phyloP scores from a whole-genome alignment of 1,140 invertebrate species.

The Gonioctena quinquepunctata region DNA sequence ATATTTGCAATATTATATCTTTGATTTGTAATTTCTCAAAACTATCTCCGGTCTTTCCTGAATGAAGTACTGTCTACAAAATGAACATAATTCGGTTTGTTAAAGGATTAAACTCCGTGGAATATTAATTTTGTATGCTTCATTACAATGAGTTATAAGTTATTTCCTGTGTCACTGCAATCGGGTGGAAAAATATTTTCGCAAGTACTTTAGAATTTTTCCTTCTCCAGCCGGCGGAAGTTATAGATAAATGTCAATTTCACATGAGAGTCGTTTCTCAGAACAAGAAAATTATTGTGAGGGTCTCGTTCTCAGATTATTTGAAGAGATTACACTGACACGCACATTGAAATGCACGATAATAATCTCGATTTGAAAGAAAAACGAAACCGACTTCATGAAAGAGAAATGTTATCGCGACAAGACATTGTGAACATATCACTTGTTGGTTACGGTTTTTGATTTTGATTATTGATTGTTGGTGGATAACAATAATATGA shows the following conservation, averaged over 20 bases:
- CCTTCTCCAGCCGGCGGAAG: neutral
- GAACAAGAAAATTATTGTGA: slow-evolving; percentile 12
- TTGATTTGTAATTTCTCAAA: too few relatives aligned
- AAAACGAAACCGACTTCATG: neutral
- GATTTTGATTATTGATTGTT: too few relatives aligned
- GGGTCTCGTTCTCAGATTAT: slow-evolving; percentile 13
- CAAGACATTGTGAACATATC: too few relatives aligned
- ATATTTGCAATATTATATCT: too few relatives aligned
- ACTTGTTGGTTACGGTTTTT: too few relatives aligned
- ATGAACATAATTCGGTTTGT: too few relatives aligned
- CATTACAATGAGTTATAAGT: neutral
- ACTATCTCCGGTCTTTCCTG: too few relatives aligned
- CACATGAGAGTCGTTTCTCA: slow-evolving; percentile 10
- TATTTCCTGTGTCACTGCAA: slow-evolving; percentile 1
- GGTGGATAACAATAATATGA: too few relatives aligned
- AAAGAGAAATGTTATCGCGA: neutral
- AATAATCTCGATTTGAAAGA: neutral
- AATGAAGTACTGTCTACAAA: too few relatives aligned
- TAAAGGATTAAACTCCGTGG: too few relatives aligned
- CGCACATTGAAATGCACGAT: slow-evolving; percentile 9
- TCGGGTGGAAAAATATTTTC: slow-evolving; percentile 7
- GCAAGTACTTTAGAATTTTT: neutral
- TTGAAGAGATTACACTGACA: slow-evolving; percentile 11
- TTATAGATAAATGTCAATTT: slow-evolving; percentile 12
- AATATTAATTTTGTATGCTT: slow-evolving; percentile 2